Base-by-base conservation (phyloP, 2,797 vertebrate genomes). In the Euphonia xanthogaster region DNA sequence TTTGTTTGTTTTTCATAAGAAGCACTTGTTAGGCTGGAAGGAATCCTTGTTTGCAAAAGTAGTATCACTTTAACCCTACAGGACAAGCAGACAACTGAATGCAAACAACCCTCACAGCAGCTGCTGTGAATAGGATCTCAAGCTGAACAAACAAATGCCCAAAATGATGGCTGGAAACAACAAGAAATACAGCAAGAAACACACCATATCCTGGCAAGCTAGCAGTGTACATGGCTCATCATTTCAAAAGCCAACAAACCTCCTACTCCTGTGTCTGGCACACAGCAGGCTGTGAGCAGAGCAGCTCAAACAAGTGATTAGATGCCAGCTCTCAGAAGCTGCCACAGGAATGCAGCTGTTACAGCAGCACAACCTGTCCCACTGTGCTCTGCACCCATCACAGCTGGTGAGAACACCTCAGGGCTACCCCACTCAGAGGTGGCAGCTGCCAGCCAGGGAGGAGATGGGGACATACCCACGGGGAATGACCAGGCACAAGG, bases 51-150 rank as follows among this genome's bases (percentile, higher is more conserved):
- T 78, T 11, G 71, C 10, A 61, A 70, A 93, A 75, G 47, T 22
- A 24, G 10, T 16, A 96, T 87, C 93, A 93, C 85, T 40, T 93
- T 76, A 84, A 93, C 93, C 89, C 81, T 78, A 66, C 1, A 66
- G 63, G 86, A 55, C 68, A 86, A 97, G 89, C 94, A 97, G 93
- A 95, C 65, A 92, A 92, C 74, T 89, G 73, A 73, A 95, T 54
- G 76, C 83, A 92, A 96, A 77, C 47, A 81, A 93, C 79, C 86
- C 75, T 94, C 88, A 93, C 90, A 96, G 86, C 94, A 95, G 93
- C 82, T 93, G 94, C 94, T 96, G 57, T 71, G 66, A 73, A 85
- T 33, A 76, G 94, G 88, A 96, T 84, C 73, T 90, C 91, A 91
- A 90, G 14, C 86, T 88, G 73, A 91, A 83, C n/a, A 44, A 62